phyloP scores from a whole-genome alignment of 2,797 vertebrate genomes.

The Meriones psammophilus region DNA sequence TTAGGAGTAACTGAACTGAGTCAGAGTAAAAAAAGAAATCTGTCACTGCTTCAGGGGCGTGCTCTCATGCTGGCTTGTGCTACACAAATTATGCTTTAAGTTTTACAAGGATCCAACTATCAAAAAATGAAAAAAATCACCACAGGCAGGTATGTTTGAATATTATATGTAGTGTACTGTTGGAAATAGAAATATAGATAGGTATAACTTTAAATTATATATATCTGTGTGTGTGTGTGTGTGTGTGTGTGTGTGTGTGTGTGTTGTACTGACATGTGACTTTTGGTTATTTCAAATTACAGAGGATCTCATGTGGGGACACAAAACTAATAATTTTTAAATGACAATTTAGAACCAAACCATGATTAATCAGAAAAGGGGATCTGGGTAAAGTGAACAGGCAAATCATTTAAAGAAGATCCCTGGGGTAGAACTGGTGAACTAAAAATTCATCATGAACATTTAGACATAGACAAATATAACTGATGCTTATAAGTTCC shows the following conservation, averaged over 20 bases:
- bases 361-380: conserved; percentile 37
- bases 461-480: not conserved
- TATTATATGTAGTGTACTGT: not conserved
- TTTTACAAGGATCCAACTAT: not conserved
- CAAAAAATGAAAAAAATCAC: not conserved
- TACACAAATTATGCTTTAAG: not conserved
- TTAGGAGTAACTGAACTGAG: not conserved
- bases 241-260: not conserved
- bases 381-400: not conserved
- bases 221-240: not conserved
- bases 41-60: not conserved
- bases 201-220: not conserved
- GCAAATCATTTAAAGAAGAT: not conserved
- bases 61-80: not conserved
- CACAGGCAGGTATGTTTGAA: not conserved
- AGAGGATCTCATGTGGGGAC: not conserved
- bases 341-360: not conserved
- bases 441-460: not conserved
- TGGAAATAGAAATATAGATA: not conserved
- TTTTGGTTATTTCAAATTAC: not conserved
- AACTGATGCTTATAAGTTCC: not conserved
- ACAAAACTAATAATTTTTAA: not conserved
- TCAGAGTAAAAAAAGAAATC: not conserved
- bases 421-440: not conserved
- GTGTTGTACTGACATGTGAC: not conserved